A percentile compares a stretch with the other conserved stretches of the same genome.
Evolutionary conservation across 2,888 invertebrate genomes (phyloP).

Genomic region (Nineta flava): DNA sequence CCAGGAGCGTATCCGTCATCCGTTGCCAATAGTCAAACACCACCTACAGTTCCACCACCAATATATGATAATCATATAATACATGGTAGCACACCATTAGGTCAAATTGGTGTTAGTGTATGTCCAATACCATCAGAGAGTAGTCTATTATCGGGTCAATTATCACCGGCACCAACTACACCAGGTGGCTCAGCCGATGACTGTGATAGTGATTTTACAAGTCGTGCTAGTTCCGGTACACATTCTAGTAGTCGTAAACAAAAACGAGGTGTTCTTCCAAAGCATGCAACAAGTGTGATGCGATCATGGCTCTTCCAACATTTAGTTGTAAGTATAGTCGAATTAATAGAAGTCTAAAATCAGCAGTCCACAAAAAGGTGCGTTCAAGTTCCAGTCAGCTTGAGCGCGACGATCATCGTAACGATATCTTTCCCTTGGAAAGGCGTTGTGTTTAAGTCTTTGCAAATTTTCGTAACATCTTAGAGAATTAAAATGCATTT

Average conservation of each 20-base stretch:
- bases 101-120: slow-evolving; percentile 66
- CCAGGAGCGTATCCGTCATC: slow-evolving; percentile 11
- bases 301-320: slow-evolving; percentile 94
- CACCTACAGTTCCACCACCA: slow-evolving; percentile 22
- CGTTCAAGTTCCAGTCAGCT: too few relatives aligned
- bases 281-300: slow-evolving; percentile 93
- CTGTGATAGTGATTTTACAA: slow-evolving; percentile 32
- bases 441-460: too few relatives aligned
- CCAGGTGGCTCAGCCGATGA: slow-evolving; percentile 40
- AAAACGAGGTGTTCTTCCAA: slow-evolving; percentile 83
- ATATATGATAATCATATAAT: slow-evolving; percentile 36
- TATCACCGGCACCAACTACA: slow-evolving; percentile 44
- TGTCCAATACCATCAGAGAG: slow-evolving; percentile 37
- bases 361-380: too few relatives aligned
- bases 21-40: slow-evolving; percentile 27
- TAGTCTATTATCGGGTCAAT: slow-evolving; percentile 32
- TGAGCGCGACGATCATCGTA: too few relatives aligned
- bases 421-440: too few relatives aligned
- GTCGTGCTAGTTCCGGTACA: slow-evolving; percentile 19
- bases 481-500: too few relatives aligned
- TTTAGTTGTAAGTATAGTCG: slow-evolving; percentile 74
- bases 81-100: slow-evolving; percentile 73
- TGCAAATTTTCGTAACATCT: too few relatives aligned
- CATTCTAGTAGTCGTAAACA: slow-evolving; percentile 39
- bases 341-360: too few relatives aligned